Conservation (phyloP, 1,140 invertebrate species). For the Zaprionus tsacasi region DNA sequence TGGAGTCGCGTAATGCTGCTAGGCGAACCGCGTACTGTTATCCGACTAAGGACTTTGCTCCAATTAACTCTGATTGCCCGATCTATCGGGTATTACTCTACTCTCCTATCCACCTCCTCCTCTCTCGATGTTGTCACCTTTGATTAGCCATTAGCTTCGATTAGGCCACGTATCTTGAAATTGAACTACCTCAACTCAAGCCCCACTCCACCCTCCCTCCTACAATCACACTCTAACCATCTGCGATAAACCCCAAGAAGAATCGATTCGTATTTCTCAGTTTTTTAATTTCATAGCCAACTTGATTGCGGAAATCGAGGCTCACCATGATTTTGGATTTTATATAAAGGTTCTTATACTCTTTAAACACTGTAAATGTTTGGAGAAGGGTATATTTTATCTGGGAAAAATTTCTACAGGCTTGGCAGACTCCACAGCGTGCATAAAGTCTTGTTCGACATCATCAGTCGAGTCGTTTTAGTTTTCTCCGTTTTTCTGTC, state of each 20-base stretch:
- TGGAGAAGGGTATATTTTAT: no score
- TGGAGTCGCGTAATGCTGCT: constrained; percentile 1
- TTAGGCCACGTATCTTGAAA: constrained; percentile 45
- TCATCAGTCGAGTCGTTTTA: no score
- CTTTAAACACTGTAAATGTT: no score
- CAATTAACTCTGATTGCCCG: constrained; percentile 42
- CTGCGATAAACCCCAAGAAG: constrained; percentile 4
- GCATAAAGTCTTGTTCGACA: no score
- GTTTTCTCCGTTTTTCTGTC: no score
- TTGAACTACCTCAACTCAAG: background rate
- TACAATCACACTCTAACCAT: background rate
- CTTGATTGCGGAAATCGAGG: constrained; percentile 43
- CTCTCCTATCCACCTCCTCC: background rate
- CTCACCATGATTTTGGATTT: constrained; percentile 60
- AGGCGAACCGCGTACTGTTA: constrained; percentile 2
- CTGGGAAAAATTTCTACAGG: no score
- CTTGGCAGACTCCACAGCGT: no score
- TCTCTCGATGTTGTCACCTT: constrained; percentile 32
- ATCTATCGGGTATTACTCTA: constrained; percentile 19
- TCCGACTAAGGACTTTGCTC: constrained; percentile 31
- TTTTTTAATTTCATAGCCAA: constrained; percentile 18
- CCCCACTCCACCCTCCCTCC: no score
- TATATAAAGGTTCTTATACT: constrained; percentile 16
- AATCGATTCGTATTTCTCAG: constrained; percentile 13
- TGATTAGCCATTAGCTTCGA: constrained; percentile 53